phyloP scores from a whole-genome alignment of 2,888 invertebrate species.

The Hyalella azteca region DNA sequence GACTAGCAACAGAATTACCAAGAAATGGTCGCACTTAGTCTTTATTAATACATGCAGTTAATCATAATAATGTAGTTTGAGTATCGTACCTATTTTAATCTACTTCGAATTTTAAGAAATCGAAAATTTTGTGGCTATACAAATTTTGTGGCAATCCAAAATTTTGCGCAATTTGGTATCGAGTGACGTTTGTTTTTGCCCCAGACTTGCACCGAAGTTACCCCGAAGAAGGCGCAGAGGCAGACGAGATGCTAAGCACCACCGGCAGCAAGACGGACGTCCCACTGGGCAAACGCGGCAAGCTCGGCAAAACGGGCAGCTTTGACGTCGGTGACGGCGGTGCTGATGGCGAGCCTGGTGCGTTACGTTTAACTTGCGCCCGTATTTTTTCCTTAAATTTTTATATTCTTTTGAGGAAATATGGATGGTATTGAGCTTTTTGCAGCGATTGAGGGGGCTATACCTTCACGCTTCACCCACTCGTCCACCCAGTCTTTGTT shows the following conservation, averaged over 20 bases:
- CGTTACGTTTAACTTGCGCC: not conserved
- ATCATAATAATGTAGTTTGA: no score
- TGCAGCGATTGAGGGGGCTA: not conserved
- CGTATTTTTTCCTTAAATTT: not conserved
- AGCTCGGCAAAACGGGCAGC: constrained; percentile 18
- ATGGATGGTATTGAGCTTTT: not conserved
- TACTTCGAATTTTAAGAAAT: no score
- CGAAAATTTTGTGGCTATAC: no score
- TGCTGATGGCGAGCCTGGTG: not conserved
- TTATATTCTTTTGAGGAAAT: not conserved
- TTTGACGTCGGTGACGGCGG: constrained; percentile 15
- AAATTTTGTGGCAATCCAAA: no score
- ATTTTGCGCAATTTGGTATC: no score
- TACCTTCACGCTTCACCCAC: no score
- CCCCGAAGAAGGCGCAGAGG: constrained; percentile 57
- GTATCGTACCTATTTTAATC: no score
- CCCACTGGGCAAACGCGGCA: constrained; percentile 14
- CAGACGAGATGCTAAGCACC: constrained; percentile 48
- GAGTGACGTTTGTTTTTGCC: not conserved
- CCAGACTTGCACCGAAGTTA: constrained; percentile 54
- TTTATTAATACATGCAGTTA: no score
- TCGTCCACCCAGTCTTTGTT: no score
- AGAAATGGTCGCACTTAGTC: no score
- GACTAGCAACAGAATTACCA: no score
- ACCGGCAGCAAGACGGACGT: not conserved